Conservation (phyloP, 2,888 invertebrate genomes). For the Drosophila mayaguana region DNA sequence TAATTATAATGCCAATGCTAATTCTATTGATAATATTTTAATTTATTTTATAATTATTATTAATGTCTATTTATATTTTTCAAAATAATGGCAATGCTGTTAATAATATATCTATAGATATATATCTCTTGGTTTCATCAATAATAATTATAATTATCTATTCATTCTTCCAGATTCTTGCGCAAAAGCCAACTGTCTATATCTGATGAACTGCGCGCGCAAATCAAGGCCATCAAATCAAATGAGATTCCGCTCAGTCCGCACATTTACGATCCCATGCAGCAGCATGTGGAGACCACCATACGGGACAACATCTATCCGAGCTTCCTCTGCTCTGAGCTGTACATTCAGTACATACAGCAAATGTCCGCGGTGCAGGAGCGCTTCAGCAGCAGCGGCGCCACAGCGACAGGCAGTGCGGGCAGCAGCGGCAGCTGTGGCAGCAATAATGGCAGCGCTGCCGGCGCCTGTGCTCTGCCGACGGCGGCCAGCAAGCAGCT, state of each 20-base stretch:
- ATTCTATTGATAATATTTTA: too few species aligned
- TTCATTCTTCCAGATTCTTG: conserved; percentile 87
- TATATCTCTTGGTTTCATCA: neutral
- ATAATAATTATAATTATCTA: neutral
- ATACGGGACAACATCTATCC: conserved; percentile 96
- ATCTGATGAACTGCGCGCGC: conserved; percentile 91
- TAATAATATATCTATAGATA: too few species aligned
- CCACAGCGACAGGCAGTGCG: conserved; percentile 73
- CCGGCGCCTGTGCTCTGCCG: conserved; percentile 65
- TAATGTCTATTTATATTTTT: too few species aligned
- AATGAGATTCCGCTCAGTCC: conserved; percentile 90
- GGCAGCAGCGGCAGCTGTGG: conserved; percentile 73
- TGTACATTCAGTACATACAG: conserved; percentile 94
- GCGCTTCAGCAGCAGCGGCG: conserved; percentile 84
- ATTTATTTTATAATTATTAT: too few species aligned
- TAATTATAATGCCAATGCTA: neutral
- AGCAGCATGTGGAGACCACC: conserved; percentile 91
- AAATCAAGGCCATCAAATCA: conserved; percentile 91
- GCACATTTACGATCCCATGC: conserved; percentile 94
- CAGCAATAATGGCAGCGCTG: conserved; percentile 67
- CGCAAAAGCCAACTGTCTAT: conserved; percentile 93
- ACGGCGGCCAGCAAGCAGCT: conserved; percentile 57
- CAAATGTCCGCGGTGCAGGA: conserved; percentile 86
- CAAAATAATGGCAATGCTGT: neutral
- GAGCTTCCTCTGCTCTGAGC: conserved; percentile 96